Evolutionary conservation across 2,888 invertebrate species (phyloP), one percentile per base, ranked within the genome.

Genomic region (Caenorhabditis sp.): DNA sequence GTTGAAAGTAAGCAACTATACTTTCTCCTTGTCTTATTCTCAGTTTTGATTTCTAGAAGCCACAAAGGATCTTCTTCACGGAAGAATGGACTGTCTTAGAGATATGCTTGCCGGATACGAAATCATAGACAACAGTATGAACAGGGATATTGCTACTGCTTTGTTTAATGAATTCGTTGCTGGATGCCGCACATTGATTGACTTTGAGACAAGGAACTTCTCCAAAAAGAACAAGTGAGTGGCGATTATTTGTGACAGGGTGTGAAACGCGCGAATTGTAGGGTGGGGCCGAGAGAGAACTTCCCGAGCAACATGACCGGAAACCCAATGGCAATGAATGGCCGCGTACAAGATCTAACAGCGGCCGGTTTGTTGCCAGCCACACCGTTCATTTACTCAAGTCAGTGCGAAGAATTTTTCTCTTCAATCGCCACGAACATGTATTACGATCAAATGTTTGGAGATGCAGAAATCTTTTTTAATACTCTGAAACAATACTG

Each of bases 121-220:
- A 2, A 13, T 26, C 0, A 22, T 61, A n/a, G 53, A 53, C 20
- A 22, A 40, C 1, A 13, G 40, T 1, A 28, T 76, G 44, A 61
- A 50, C 51, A 18, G 20, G 8, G 76, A 76, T 9, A 50, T 61
- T n/a, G 76, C 76, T 0, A 6, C 2, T 26, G 18, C n/a, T 2
- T 2, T 76, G 0, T 68, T 60, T 53, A 76, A 67, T 24, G 76
- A 76, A 28, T 40, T 67, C 13, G 11, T 32, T 1, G 51, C 76
- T 20, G 76, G 76, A 11, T 35, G 60, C 28, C 51, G 76, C 26
- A 67, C 76, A 1, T 15, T 76, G 8, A 44, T 24, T 3, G 76
- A 76, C 28, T 76, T 76, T 15, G 76, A 76, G 22, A 51, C 6
- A 1, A 18, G 67, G 5, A 76, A 76, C 55, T 76, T 67, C 44